Evolutionary conservation across 2,113 vertebrate genomes (phyloP), one percentile per base, ranked within the genome.

Genomic region (Pituophis catenifer): DNA sequence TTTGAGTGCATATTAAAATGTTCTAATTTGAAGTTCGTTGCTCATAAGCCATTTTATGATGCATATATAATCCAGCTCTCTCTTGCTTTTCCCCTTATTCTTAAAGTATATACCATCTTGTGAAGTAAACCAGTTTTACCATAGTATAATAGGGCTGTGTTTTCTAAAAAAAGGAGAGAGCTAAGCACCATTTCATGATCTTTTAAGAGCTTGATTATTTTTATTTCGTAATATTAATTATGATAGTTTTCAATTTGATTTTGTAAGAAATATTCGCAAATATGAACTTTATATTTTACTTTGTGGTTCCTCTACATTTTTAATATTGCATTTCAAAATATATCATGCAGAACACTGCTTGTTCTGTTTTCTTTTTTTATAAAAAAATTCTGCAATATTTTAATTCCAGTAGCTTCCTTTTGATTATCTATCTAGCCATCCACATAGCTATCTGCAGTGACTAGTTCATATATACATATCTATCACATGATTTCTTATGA

Each of bases 21-120:
- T 21, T 58, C 8, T 59, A 55, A 93, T 21, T 65, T 90, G 92
- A 93, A 87, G 75, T 65, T 93, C 54, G 89, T 90, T 81, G 75
- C 75, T 48, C 92, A 87, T 62, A 93, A 85, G 89, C 26, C 50
- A 29, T 54, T 29, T 65, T 52, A 57, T 59, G 54, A 86, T 86
- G 48, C 48, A 87, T 87, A 52, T 24, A 87, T 50, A 29, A 52
- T 29, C 52, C 86, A 87, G 10, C 5, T 52, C 44, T 48, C 19
- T 23, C 48, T 50, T 29, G 50, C 15, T 52, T 87, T 26, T 87
- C 1, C 86, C 11, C n/a, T 24, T 87, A 53, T 50, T 52, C 23
- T 53, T 87, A 52, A 15, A 48, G 86, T 6, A 87, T 87, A n/a
- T 52, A 24, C 21, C 33, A 3, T 90, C 55, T 23, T 55, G n/a